Base-by-base conservation (phyloP, 2,797 vertebrate genomes). In the Pseudocheirus occidentalis region DNA sequence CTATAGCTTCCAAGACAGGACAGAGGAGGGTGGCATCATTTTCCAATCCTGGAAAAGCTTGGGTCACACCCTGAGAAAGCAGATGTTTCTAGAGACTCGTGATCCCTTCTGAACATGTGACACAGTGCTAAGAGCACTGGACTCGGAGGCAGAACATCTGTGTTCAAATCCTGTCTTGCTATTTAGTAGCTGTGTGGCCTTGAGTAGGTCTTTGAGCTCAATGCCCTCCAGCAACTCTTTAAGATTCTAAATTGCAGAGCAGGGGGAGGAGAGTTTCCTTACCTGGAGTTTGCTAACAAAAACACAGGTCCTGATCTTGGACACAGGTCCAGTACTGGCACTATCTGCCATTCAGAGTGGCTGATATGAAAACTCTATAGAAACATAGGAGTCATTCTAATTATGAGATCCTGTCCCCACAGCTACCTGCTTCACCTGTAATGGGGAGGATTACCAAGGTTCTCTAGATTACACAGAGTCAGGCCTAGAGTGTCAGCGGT, bases 361-460 rank as follows among this genome's bases (percentile, higher is more conserved):
- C 40, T 50, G 40, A 24, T 46, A 46, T 81, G 73, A 87, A 87
- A 87, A 87, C 73, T 40, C 73, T 28, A 27, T 27, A 87, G 40
- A 87, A 87, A 12, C 73, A 4, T 2, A 46, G 66, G 73, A 11
- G 40, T 27, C 40, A 4, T 87, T 87, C n/a, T 87, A 87, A 27
- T 87, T 27, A 10, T 87, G 21, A 6, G 52, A 18, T 21, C 50
- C 34, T 62, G 3, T 91, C 54, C 89, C 95, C 93, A 95, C 97
- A 99, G 99, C 99, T 3, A 97, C 99, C 1, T 99, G 99, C 66
- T 98, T 99, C 97, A 99, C 98, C 3, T 99, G 99, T 97, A 99
- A 99, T 0, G 99, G 99, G 0, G 99, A 99, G 97, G 99, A 99
- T 94, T 99, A 99, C 98, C 98, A 99, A 0, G 99, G 99, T 0